phyloP scores from a whole-genome alignment of 2,113 vertebrate genomes.

The Hypocryptadius cinnamomeus region DNA sequence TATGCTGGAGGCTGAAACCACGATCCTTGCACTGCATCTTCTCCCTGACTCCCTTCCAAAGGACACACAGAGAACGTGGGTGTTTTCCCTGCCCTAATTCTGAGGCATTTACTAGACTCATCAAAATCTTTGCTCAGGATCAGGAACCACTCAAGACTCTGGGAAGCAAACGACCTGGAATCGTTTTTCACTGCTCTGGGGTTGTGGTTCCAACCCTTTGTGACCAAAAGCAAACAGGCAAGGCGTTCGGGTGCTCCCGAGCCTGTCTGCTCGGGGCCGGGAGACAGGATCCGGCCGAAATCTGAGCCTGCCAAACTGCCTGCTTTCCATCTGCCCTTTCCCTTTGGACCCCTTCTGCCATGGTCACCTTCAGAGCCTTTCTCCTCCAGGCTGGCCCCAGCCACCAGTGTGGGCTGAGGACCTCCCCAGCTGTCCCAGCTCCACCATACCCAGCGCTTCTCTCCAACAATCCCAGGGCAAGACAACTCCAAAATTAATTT shows the following conservation, averaged over 20 bases:
- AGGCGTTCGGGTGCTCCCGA: rapidly evolving
- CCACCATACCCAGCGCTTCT: rapidly evolving
- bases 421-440: not conserved
- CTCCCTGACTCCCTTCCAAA: not conserved
- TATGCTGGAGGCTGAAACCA: not conserved
- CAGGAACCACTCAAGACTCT: not conserved
- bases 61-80: not conserved
- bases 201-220: not conserved
- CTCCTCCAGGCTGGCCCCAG: rapidly evolving
- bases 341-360: not conserved
- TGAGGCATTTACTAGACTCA: not conserved
- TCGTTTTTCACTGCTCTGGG: not conserved
- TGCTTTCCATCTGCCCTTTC: not conserved
- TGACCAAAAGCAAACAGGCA: not conserved
- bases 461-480: not conserved
- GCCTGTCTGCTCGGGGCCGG: not conserved
- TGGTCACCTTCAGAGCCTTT: not conserved
- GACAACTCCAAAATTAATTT: not conserved
- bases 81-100: not conserved
- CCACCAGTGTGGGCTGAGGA: not conserved
- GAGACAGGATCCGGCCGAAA: not conserved
- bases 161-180: not conserved
- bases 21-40: rapidly evolving
- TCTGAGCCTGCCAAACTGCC: not conserved
- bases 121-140: not conserved